Evolutionary conservation across 2,797 vertebrate species (phyloP).

Genomic region (Poeciliopsis turneri): DNA sequence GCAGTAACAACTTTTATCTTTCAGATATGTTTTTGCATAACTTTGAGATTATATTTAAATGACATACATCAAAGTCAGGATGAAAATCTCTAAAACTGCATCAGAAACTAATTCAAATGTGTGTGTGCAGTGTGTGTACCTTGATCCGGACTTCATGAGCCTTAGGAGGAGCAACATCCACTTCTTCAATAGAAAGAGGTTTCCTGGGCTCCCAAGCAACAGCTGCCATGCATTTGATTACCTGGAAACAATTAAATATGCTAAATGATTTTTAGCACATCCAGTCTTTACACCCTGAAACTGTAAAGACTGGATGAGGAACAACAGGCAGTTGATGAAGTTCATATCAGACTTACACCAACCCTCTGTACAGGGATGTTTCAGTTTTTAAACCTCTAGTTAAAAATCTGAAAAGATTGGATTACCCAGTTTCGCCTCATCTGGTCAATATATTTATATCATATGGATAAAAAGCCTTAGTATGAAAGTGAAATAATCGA

Average conservation of each 20-base stretch:
- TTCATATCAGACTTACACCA: neutral
- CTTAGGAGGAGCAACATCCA: slow-evolving; percentile 91
- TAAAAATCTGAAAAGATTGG: neutral
- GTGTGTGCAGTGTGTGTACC: slow-evolving; percentile 73
- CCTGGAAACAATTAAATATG: slow-evolving; percentile 68
- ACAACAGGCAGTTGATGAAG: neutral
- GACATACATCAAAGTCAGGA: neutral
- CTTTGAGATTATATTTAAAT: neutral
- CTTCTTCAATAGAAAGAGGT: slow-evolving; percentile 86
- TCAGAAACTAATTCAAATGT: neutral
- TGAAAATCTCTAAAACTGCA: neutral
- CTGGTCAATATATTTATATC: neutral
- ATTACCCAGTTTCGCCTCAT: neutral
- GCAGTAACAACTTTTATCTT: neutral
- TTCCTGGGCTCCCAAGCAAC: slow-evolving; percentile 90
- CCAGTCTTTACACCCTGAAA: neutral
- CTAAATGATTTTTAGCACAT: neutral
- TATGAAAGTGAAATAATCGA: neutral
- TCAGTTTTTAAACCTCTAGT: neutral
- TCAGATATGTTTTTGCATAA: neutral
- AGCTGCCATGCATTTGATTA: slow-evolving; percentile 91
- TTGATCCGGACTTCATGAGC: slow-evolving; percentile 92
- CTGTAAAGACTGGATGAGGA: neutral
- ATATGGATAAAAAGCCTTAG: neutral
- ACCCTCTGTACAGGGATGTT: neutral